A percentile compares a stretch with the other conserved stretches of the same genome.
phyloP scores from a whole-genome alignment of 2,888 invertebrate genomes.

The Cheiracanthium punctorium region DNA sequence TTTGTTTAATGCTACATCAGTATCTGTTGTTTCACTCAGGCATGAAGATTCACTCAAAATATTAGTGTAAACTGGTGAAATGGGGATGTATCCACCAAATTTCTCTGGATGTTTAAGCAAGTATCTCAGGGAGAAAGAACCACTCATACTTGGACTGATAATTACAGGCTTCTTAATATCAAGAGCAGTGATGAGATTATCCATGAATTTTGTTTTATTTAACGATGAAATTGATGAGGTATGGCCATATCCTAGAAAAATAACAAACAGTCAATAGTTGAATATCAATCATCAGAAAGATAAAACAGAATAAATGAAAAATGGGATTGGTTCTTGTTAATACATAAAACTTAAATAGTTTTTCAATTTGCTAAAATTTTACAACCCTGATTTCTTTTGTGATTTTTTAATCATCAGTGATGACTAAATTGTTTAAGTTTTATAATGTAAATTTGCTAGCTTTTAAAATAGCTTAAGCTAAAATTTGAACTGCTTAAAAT shows the following conservation, averaged over 20 bases:
- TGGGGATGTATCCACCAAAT: conserved; percentile 76
- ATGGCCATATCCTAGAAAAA: conserved; percentile 74
- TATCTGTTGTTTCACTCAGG: background rate
- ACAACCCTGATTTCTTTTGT: too few relatives aligned
- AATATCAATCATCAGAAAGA: too few relatives aligned
- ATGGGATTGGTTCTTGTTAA: too few relatives aligned
- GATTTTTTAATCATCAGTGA: too few relatives aligned
- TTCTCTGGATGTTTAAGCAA: conserved; percentile 75
- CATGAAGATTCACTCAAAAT: conserved; percentile 57
- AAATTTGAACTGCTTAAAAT: too few relatives aligned
- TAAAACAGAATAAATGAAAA: background rate
- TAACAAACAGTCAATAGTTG: too few relatives aligned
- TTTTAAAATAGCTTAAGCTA: too few relatives aligned
- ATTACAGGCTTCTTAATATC: conserved; percentile 76
- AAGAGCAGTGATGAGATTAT: conserved; percentile 74
- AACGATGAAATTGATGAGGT: conserved; percentile 70
- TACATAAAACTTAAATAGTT: too few relatives aligned
- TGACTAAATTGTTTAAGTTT: too few relatives aligned
- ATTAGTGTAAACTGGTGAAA: conserved; percentile 76
- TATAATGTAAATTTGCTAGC: too few relatives aligned
- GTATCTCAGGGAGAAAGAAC: conserved; percentile 77
- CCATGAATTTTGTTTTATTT: conserved; percentile 73
- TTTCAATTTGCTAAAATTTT: too few relatives aligned
- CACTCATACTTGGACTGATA: conserved; percentile 78
- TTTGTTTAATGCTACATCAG: background rate